Evolutionary conservation across 2,888 invertebrate species (phyloP).

Genomic region (Epinotia ramella): DNA sequence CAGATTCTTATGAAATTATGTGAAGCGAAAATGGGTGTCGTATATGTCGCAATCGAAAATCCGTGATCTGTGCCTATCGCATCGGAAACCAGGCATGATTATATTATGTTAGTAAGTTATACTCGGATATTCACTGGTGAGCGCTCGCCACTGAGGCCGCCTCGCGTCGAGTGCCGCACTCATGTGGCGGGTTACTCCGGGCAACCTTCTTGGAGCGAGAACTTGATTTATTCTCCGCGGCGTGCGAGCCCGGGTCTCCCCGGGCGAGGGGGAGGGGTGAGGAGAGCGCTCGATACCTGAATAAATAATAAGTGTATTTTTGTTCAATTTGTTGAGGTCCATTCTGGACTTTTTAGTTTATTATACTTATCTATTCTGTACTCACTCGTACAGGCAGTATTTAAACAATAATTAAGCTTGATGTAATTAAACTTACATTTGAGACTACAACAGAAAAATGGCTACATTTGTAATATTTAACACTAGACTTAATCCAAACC

Average conservation of each 20-base stretch:
- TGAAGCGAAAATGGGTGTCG: too few relatives aligned
- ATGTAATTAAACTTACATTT: too few relatives aligned
- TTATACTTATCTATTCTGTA: background rate
- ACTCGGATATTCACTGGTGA: too few relatives aligned
- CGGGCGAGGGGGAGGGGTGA: background rate
- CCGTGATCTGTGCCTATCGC: too few relatives aligned
- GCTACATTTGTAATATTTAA: too few relatives aligned
- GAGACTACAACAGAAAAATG: too few relatives aligned
- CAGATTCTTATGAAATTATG: too few relatives aligned
- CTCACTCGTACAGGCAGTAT: background rate
- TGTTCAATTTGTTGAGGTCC: background rate
- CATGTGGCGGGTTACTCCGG: background rate
- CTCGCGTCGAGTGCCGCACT: background rate
- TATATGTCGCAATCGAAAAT: too few relatives aligned
- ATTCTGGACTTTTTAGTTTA: slow-evolving; percentile 1
- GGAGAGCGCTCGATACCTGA: background rate
- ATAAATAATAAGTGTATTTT: slow-evolving; percentile 31
- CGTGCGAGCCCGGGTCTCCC: background rate
- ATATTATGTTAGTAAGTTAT: too few relatives aligned
- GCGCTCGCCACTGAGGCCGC: background rate
- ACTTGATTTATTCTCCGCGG: slow-evolving; percentile 1
- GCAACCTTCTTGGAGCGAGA: background rate
- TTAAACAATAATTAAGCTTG: too few relatives aligned
- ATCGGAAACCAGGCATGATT: too few relatives aligned
- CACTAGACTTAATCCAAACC: too few relatives aligned